Percentiles rank a stretch among this genome's conserved stretches.
Evolutionary conservation across 2,888 invertebrate species (phyloP).

Genomic region (Alloplasta piceator): DNA sequence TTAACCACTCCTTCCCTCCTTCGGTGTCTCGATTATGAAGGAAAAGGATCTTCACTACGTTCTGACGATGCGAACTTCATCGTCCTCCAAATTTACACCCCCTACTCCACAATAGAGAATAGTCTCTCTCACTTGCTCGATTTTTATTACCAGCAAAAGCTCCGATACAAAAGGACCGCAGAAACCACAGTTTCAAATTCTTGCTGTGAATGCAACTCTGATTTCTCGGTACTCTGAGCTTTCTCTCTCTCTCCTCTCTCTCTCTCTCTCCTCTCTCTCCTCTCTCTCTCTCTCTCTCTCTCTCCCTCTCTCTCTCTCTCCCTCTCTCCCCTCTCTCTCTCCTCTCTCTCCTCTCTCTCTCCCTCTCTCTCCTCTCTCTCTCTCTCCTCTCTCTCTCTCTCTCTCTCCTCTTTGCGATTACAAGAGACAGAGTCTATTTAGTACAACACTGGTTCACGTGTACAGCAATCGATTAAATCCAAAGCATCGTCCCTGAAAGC

Average conservation of each 20-base stretch:
- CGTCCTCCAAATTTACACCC: not conserved
- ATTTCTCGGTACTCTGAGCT: conserved; percentile 10
- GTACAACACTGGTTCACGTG: no score
- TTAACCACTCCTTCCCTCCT: no score
- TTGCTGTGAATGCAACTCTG: conserved; percentile 40
- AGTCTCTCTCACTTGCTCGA: not conserved
- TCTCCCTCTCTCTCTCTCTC: conserved; percentile 10
- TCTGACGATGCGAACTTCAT: not conserved
- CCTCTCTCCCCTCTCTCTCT: not conserved
- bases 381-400: not conserved
- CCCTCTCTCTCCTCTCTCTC: no score
- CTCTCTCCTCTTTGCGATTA: no score
- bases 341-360: no score
- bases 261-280: not conserved
- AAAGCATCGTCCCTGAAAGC: no score
- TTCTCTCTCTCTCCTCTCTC: not conserved
- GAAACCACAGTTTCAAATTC: conserved; percentile 56
- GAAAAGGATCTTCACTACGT: not conserved
- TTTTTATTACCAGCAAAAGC: conserved; percentile 38
- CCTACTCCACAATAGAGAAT: not conserved
- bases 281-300: conserved; percentile 1
- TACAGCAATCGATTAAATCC: no score
- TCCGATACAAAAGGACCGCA: conserved; percentile 36
- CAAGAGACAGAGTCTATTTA: no score
- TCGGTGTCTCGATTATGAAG: not conserved